Conservation (phyloP, 2,797 vertebrate species). For the Prunella strophiata region DNA sequence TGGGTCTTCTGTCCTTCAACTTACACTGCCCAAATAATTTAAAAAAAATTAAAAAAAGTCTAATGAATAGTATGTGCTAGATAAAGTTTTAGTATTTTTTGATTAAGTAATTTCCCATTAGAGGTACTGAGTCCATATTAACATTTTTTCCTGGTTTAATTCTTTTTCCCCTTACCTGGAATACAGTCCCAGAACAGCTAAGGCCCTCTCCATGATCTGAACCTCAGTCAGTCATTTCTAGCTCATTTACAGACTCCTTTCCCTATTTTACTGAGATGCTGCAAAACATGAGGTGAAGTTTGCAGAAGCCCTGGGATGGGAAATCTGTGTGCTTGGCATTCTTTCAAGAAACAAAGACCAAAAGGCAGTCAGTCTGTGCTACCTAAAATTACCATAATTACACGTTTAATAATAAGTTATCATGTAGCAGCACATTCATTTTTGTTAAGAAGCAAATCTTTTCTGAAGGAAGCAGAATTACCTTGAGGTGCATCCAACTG, state of each 20-base stretch:
- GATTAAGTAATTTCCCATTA: neutral
- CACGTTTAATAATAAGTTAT: neutral
- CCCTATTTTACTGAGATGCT: neutral
- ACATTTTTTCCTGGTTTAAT: neutral
- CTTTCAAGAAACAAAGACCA: neutral
- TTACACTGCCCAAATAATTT: neutral
- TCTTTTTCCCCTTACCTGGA: neutral
- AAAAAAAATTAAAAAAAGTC: neutral
- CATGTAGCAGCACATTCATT: neutral
- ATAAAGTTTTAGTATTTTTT: neutral
- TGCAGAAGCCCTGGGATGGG: neutral
- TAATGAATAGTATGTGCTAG: neutral
- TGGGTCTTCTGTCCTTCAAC: neutral
- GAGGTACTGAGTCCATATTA: neutral
- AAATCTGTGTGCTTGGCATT: neutral
- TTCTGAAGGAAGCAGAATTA: neutral
- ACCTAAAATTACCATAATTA: neutral
- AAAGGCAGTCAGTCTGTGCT: neutral
- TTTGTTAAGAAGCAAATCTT: neutral
- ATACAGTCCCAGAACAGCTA: neutral
- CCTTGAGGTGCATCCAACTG: neutral
- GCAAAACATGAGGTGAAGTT: neutral
- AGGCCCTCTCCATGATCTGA: neutral
- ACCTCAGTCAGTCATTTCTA: neutral
- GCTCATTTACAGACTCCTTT: too few relatives aligned